phyloP scores from a whole-genome alignment of 2,113 vertebrate genomes.

The Chinchilla lanigera region DNA sequence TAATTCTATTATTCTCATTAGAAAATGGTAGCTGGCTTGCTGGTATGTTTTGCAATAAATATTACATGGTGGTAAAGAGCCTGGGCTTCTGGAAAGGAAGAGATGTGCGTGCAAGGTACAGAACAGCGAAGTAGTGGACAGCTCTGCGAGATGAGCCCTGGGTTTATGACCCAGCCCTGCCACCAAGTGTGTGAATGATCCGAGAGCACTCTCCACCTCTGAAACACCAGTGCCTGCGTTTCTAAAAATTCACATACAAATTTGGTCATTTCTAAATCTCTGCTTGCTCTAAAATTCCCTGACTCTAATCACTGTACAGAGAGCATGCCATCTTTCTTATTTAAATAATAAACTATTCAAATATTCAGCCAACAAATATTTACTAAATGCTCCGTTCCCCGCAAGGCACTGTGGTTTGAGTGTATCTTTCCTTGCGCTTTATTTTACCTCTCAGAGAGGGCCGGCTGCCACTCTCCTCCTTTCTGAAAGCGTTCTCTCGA shows the following conservation, averaged over 20 bases:
- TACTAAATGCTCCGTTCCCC: accelerated
- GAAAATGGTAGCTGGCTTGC: slow-evolving; percentile 59
- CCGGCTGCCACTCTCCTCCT: background rate
- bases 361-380: background rate
- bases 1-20: slow-evolving; percentile 63
- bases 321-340: background rate
- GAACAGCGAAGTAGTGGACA: accelerated
- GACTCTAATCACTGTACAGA: background rate
- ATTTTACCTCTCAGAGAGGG: slow-evolving; percentile 73
- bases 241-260: background rate
- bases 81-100: background rate
- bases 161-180: accelerated
- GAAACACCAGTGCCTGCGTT: background rate
- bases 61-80: background rate
- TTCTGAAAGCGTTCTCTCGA: slow-evolving; percentile 60
- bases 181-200: accelerated
- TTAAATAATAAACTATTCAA: background rate
- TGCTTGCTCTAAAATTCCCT: background rate
- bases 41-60: slow-evolving; percentile 25
- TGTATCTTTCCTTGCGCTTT: accelerated
- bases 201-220: background rate
- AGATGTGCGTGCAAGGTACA: accelerated
- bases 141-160: background rate
- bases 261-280: background rate
- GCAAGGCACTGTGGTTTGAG: accelerated